These are phyloP conservation scores for Eilema sororculum DNA, from an alignment of 2,888 invertebrate genomes.

Conservation along the genomic window DNA sequence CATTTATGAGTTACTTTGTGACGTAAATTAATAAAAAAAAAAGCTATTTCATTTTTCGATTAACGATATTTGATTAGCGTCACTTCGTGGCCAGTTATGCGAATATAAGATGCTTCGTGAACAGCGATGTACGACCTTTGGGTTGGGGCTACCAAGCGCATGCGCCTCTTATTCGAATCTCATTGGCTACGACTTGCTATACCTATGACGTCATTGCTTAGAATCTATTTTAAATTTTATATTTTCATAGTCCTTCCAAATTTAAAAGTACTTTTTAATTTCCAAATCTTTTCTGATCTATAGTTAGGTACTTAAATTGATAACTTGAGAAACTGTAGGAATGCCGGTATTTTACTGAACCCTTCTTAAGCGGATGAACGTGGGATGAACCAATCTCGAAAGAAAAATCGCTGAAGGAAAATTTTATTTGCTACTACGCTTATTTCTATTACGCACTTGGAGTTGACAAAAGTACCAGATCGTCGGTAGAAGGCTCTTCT, in stretches of 20 bases:
- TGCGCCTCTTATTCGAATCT: conserved; percentile 30
- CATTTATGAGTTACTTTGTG: neutral
- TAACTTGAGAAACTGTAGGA: too few relatives aligned
- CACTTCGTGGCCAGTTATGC: neutral
- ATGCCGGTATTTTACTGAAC: too few relatives aligned
- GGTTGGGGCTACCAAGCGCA: too few relatives aligned
- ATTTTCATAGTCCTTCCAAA: neutral
- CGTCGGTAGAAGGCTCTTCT: too few relatives aligned
- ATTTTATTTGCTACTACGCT: too few relatives aligned
- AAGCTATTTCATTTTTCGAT: neutral
- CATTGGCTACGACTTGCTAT: conserved; percentile 45
- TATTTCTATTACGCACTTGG: too few relatives aligned
- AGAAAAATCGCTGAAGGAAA: too few relatives aligned
- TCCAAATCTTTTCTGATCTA: neutral
- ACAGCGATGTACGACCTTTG: conserved; percentile 39
- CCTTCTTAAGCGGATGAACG: too few relatives aligned
- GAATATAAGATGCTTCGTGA: conserved; percentile 32
- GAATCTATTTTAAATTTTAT: neutral
- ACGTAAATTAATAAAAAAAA: neutral
- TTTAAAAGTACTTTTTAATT: neutral
- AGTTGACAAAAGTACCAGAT: too few relatives aligned
- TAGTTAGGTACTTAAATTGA: too few relatives aligned
- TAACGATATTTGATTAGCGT: conserved; percentile 1
- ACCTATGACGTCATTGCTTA: conserved; percentile 50
- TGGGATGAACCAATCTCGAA: too few relatives aligned